Conservation (phyloP, 2,888 invertebrate species). For the Nomada flava region DNA sequence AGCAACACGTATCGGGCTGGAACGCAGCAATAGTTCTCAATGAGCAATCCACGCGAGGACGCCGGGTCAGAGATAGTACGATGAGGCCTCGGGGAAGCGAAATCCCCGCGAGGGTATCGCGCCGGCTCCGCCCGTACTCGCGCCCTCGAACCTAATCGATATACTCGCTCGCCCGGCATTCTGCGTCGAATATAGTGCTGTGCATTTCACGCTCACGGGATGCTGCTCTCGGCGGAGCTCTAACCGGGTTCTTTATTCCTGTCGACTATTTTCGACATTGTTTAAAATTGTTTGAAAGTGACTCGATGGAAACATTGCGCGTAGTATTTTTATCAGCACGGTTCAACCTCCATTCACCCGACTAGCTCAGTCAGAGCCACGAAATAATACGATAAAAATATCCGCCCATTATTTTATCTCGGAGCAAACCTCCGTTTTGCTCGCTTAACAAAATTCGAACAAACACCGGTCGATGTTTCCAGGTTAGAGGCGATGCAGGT, state of each 20-base stretch:
- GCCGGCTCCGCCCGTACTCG: constrained; percentile 58
- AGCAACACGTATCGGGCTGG: constrained; percentile 55
- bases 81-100: constrained; percentile 16
- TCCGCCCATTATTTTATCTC: no score
- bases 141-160: constrained; percentile 44
- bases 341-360: no score
- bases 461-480: not conserved
- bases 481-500: constrained; percentile 19
- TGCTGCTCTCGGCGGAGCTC: not conserved
- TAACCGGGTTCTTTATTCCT: not conserved
- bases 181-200: constrained; percentile 26
- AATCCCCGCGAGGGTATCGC: constrained; percentile 47
- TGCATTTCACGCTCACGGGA: not conserved
- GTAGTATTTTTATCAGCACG: no score
- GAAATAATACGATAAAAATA: no score
- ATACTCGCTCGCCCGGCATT: constrained; percentile 30
- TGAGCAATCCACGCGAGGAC: constrained; percentile 43
- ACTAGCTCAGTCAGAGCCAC: no score
- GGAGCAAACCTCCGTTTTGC: no score
- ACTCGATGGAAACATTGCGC: no score
- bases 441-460: not conserved
- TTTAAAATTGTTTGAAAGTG: not conserved
- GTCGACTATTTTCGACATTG: not conserved
- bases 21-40: constrained; percentile 41
- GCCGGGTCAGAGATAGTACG: constrained; percentile 23